Base-by-base conservation (phyloP, 2,888 invertebrate species). In the Pollenia angustigena region DNA sequence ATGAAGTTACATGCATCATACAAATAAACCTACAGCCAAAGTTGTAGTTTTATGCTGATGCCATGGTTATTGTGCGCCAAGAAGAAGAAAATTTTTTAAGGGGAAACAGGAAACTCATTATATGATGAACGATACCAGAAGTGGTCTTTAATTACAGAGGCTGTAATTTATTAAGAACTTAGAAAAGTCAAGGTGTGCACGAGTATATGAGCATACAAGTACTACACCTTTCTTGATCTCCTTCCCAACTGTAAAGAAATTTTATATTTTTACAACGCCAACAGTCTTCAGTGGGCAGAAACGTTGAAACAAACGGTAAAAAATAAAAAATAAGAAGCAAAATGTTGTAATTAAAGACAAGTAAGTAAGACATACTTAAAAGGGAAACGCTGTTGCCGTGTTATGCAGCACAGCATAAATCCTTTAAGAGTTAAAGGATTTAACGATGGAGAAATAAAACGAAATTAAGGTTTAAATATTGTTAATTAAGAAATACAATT, bases 81-180 rank as follows among this genome's bases (percentile, higher is more conserved):
- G 44, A 14, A 64, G 6, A 58, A 50, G 54, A 62, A 46, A 50
- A 72, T 50, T 56, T 46, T 23, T 32, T 32, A 60, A 40, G 60
- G 66, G 58, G 87, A 87, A 87, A 87, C 87, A 84, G 87, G 87
- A 87, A 87, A 87, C 87, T 87, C 87, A 87, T 87, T 87, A 87
- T 84, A 87, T 87, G 87, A 87, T 87, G 87, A 87, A 87, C 87
- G 87, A 87, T 87, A 87, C 87, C 87, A 87, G 87, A 87, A 87
- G 84, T 87, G 87, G 87, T 87, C 87, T 87, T 87, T 87, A 87
- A 87, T 87, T 87, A 87, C 87, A 74, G 87, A 84, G 84, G 87
- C 87, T 87, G 87, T 84, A 87, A 87, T 84, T 87, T 87, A 87
- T 87, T 87, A 87, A 87, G 84, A 87, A 84, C 84, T 87, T 84